Base-by-base conservation (phyloP, 1,140 invertebrate species). In the Papilio glaucus region DNA sequence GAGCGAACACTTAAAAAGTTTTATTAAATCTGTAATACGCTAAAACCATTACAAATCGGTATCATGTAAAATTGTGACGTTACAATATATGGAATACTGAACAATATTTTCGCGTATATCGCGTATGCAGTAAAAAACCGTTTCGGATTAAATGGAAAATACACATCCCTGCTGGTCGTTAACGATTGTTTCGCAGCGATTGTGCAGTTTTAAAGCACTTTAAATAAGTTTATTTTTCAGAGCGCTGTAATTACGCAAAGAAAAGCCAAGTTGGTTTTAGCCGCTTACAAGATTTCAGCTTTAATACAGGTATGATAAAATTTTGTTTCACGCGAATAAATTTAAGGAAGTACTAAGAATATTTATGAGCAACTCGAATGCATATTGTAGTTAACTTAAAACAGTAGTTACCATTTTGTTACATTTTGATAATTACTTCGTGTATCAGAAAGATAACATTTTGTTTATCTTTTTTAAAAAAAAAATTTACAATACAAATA, bases 151-250 rank as follows among this genome's bases (percentile, higher is more conserved):
- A 70, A 53, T 60, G 13, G n/a, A 42, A 33, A 57, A 71, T 71
- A 71, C 49, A 71, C 37, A 71, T 60, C 53, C 18, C 15, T 29
- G 12, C 45, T 57, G 42, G 21, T 33, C 53, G 71, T 72, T 65
- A 72, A 65, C 71, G 42, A 63, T 53, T 72, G 60, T 72, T 53
- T 33, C 29, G 21, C 45, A 65, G 38, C 26, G 63, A 37, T 72
- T 49, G 42, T 65, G 33, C 15, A 63, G 41, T 65, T 72, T 65
- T 72, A 65, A 72, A 72, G 71, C 18, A 65, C 61, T 72, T 72
- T 45, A 41, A 65, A 72, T 63, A 29, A 72, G 41, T 72, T 72
- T 53, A 15, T 72, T 72, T 72, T 72, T 57, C 24, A 33, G 63
- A 72, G 60, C 57, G 15, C 26, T 63, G 29, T 65, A 61, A 72